Base-by-base conservation (phyloP, 2,113 vertebrate species). In the Platichthys flesus region DNA sequence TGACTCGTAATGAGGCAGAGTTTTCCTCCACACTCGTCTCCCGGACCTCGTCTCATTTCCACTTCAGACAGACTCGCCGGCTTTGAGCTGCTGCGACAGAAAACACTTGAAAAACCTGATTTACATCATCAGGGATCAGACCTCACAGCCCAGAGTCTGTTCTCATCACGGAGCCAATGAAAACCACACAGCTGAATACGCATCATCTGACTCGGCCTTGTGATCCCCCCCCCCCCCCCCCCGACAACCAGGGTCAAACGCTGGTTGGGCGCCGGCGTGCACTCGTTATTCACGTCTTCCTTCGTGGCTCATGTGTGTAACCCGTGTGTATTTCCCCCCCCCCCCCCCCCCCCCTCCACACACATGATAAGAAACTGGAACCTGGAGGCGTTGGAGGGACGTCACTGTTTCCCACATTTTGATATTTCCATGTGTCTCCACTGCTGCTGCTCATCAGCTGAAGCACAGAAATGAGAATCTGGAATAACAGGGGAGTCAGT, bases 31-130 rank as follows among this genome's bases (percentile, higher is more conserved):
- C 45, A 47, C 15, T 47, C 15, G 3, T 15, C 45, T 16, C 3
- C 45, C 18, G 26, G 51, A 28, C 70, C 66, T 71, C 79, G 13
- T 12, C 58, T 83, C 56, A 85, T 83, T 69, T 85, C 47, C 74
- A 83, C 81, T 79, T 83, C 74, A 57, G 21, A 88, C 9, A 78
- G 62, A 1, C 37, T 5, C 1, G 20, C 15, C 10, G 45, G 45
- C 45, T 47, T 47, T 47, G 45, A 47, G 42, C 42, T 45, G 42
- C 10, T 12, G 42, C 13, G 12, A 3, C 42, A 15, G 45, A 47
- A 5, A 31, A 31, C 28, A 31, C 28, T 31, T 31, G 5, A 31
- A 7, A 31, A 31, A 26, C 5, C 14, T 47, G 45, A 47, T 47
- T 47, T 47, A 15, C 45, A 47, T 14, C 15, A 47, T 4, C 5